Base-by-base conservation (phyloP, 2,888 invertebrate species). In the Girardia tigrina region DNA sequence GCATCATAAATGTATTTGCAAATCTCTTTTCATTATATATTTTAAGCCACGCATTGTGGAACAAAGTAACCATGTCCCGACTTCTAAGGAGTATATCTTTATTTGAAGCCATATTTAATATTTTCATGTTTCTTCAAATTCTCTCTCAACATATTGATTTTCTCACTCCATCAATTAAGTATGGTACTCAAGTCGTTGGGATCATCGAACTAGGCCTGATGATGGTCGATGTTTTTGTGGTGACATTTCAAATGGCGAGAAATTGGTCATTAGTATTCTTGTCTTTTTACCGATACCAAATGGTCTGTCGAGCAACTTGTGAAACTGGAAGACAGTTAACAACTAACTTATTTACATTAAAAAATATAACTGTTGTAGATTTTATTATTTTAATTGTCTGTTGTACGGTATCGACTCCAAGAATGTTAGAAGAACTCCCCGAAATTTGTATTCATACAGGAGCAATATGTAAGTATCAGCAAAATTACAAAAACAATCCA, bases 361-460 rank as follows among this genome's bases (percentile, higher is more conserved):
- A 56, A 56, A 56, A 56, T n/a, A 56, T 56, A 4, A 4, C 8
- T 8, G n/a, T 56, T 12, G 56, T 56, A 20, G 56, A 56, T n/a
- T 20, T 56, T 6, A 56, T 56, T 8, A 56, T 56, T 56, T 16
- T 56, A 56, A 56, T 56, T n/a, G 56, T 56, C 56, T 56, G 56
- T 56, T 8, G 8, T 8, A 56, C 56, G 4, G 56, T 56, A 2
- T 56, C 56, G 2, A 56, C 56, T 56, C 56, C 56, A 56, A 56
- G 56, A n/a, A 56, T 56, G n/a, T 56, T 56, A n/a, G 56, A 56
- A 56, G 56, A 56, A n/a, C n/a, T 56, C 20, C 56, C 56, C 20
- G 56, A 56, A 56, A 56, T 56, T 56, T 56, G 56, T 56, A 56
- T 56, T 56, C 56, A 56, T n/a, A 56, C 56, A 8, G 56, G 56